phyloP scores from a whole-genome alignment of 2,888 invertebrate species.

The Euproctis similis region DNA sequence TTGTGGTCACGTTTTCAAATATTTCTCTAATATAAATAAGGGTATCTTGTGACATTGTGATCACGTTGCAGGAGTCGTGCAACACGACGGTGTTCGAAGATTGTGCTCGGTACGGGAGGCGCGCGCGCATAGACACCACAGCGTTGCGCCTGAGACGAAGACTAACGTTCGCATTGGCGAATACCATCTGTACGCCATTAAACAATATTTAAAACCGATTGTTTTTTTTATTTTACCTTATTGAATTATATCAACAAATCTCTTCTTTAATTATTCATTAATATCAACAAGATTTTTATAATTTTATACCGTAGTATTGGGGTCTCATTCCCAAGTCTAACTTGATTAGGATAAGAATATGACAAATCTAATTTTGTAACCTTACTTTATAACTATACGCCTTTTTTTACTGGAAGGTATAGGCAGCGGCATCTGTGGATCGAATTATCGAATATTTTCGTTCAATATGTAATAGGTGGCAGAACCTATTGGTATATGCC shows the following conservation, averaged over 20 bases:
- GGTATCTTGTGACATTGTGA: conserved; percentile 27
- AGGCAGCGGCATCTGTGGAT: too few relatives aligned
- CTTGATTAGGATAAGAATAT: too few relatives aligned
- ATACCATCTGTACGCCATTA: conserved; percentile 44
- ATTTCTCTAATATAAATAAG: conserved; percentile 32
- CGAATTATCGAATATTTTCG: too few relatives aligned
- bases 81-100: conserved; percentile 61
- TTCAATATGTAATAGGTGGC: too few relatives aligned
- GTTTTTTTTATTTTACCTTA: conserved; percentile 10
- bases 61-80: conserved; percentile 58
- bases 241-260: background rate
- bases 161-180: conserved; percentile 41
- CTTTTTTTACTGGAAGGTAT: too few relatives aligned
- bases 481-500: too few relatives aligned
- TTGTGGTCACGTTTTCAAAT: conserved; percentile 26
- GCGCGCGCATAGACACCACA: conserved; percentile 49
- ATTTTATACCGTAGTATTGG: too few relatives aligned
- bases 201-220: conserved; percentile 27
- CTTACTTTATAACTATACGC: too few relatives aligned
- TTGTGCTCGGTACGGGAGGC: conserved; percentile 49
- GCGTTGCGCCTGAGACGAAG: conserved; percentile 45
- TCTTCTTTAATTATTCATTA: background rate
- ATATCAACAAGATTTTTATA: background rate
- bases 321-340: too few relatives aligned
- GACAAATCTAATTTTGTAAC: too few relatives aligned